phyloP scores from a whole-genome alignment of 2,113 vertebrate species.

The Sula dactylatra region DNA sequence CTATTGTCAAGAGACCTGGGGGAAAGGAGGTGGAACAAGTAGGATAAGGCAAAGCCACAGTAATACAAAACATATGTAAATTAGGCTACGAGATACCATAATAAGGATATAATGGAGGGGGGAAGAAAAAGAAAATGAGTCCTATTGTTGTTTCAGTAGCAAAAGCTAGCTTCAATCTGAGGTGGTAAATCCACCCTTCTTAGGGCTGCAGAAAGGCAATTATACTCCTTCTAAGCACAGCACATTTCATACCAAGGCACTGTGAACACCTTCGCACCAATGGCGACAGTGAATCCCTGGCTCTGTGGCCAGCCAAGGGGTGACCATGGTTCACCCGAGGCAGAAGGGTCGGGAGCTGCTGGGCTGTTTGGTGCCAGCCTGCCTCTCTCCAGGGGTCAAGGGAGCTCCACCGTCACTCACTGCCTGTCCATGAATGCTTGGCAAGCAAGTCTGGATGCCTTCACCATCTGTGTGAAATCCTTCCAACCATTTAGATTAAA shows the following conservation, averaged over 20 bases:
- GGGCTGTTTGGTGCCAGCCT: neutral
- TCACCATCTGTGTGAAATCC: slow-evolving; percentile 36
- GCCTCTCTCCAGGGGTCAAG: neutral
- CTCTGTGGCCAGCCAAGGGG: neutral
- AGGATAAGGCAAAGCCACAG: neutral
- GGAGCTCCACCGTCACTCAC: neutral
- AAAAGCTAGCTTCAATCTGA: neutral
- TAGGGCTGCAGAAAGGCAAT: neutral
- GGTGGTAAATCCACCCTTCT: neutral
- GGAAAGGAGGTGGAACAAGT: neutral
- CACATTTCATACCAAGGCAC: neutral
- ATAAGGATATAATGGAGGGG: neutral
- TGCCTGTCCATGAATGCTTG: neutral
- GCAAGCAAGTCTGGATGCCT: neutral
- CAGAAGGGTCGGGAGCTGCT: neutral
- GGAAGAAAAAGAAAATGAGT: neutral
- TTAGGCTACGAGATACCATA: neutral
- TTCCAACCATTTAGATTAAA: slow-evolving; percentile 24
- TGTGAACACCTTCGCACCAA: accelerated
- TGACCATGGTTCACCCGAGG: neutral
- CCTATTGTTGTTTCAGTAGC: neutral
- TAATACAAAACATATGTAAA: neutral
- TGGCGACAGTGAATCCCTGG: accelerated
- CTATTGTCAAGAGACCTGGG: neutral
- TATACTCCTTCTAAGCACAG: neutral